These are phyloP conservation scores for Thamnophis sirtalis DNA, from an alignment of 2,113 vertebrate genomes.

Conservation along the genomic window DNA sequence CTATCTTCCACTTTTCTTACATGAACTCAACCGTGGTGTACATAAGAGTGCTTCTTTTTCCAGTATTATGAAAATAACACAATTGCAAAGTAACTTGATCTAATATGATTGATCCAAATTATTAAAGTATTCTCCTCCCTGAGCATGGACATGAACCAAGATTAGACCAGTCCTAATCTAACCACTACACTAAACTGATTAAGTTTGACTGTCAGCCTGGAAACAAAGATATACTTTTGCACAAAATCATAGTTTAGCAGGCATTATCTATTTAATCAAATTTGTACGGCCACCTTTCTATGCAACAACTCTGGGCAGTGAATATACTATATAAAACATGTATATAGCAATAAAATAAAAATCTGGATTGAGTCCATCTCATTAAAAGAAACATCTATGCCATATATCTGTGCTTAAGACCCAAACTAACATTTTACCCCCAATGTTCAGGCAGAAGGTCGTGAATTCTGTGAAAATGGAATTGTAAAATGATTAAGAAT, in stretches of 20 bases:
- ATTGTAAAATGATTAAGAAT: not conserved
- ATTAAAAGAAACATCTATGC: not conserved
- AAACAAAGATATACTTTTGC: not conserved
- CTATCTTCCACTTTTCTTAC: not conserved
- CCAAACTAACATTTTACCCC: not conserved
- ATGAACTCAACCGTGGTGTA: not conserved
- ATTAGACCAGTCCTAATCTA: not conserved
- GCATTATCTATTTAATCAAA: not conserved
- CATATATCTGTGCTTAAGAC: not conserved
- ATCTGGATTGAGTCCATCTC: not conserved
- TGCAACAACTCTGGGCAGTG: not conserved
- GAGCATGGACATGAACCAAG: not conserved
- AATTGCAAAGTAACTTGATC: not conserved
- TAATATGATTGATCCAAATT: not conserved
- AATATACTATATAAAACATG: not conserved
- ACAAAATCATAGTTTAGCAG: not conserved
- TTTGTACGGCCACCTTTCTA: not conserved
- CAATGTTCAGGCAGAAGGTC: not conserved
- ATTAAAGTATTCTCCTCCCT: not conserved
- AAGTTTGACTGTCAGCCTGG: not conserved
- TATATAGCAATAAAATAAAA: not conserved
- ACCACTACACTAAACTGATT: not conserved
- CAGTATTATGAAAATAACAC: not conserved
- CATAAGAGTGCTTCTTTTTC: not conserved
- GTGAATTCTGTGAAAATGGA: not conserved